These are phyloP conservation scores for Morpho helenor DNA, from an alignment of 2,888 invertebrate genomes.

Conservation along the genomic window DNA sequence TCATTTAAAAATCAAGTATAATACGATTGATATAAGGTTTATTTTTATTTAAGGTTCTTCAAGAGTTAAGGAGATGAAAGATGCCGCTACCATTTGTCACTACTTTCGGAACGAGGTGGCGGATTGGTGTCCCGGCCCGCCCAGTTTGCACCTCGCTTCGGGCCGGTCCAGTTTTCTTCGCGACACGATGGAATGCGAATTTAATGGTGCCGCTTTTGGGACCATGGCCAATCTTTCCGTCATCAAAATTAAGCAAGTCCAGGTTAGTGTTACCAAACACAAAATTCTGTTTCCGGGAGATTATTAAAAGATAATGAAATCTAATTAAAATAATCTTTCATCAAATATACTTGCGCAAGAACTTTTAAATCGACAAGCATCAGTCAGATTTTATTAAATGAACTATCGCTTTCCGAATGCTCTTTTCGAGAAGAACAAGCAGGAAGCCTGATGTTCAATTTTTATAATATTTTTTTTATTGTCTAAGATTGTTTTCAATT, in stretches of 20 bases:
- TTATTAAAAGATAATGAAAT: background rate
- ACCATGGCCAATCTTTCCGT: constrained; percentile 65
- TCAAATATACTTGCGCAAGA: background rate
- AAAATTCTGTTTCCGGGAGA: background rate
- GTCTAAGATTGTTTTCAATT: too few relatives aligned
- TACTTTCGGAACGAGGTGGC: constrained; percentile 70
- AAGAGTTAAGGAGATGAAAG: constrained; percentile 64
- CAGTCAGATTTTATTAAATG: too few relatives aligned
- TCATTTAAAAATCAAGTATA: constrained; percentile 34
- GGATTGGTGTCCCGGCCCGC: constrained; percentile 64
- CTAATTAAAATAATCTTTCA: too few relatives aligned
- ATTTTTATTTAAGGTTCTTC: constrained; percentile 34
- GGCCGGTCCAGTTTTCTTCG: constrained; percentile 42
- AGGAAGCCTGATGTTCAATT: too few relatives aligned
- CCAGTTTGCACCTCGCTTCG: constrained; percentile 62
- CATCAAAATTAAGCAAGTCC: constrained; percentile 59
- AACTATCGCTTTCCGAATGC: too few relatives aligned
- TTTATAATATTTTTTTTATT: too few relatives aligned
- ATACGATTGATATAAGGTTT: constrained; percentile 32
- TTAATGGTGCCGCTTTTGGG: constrained; percentile 63
- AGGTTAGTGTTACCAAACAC: constrained; percentile 2
- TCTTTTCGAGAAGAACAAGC: too few relatives aligned
- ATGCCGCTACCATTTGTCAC: constrained; percentile 76
- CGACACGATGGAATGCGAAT: constrained; percentile 54
- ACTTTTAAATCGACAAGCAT: too few relatives aligned